These are phyloP conservation scores for Tachypleus tridentatus DNA, from an alignment of 1,140 invertebrate species.

Conservation along the genomic window DNA sequence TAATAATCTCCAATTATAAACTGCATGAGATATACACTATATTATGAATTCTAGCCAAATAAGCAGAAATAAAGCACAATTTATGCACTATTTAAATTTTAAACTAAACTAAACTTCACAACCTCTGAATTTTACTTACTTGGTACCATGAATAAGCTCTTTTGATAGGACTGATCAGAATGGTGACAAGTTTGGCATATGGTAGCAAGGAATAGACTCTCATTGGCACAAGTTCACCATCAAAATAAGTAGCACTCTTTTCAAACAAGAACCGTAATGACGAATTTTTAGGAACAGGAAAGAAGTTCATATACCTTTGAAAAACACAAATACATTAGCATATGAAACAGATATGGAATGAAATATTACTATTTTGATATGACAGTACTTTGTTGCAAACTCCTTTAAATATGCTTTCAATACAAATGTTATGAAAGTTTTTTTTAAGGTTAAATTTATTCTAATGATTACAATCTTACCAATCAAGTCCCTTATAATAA, in stretches of 20 bases:
- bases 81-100: too few species aligned
- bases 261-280: constrained; percentile 69
- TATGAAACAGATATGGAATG: background rate
- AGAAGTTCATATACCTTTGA: constrained; percentile 71
- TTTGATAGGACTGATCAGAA: constrained; percentile 86
- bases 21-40: too few species aligned
- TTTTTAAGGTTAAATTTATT: constrained; percentile 2
- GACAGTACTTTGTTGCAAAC: background rate
- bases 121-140: constrained; percentile 27
- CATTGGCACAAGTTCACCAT: constrained; percentile 81
- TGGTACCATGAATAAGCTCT: constrained; percentile 96
- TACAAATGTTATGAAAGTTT: too few species aligned
- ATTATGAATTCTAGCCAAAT: too few species aligned
- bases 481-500: constrained; percentile 86
- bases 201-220: constrained; percentile 79
- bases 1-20: too few species aligned
- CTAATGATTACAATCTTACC: constrained; percentile 38
- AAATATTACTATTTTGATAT: background rate
- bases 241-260: constrained; percentile 98
- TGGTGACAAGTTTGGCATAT: constrained; percentile 79
- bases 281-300: constrained; percentile 60
- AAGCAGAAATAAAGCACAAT: too few species aligned
- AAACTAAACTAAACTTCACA: too few species aligned
- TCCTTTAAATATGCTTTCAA: background rate
- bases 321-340: background rate